These are phyloP conservation scores for Triplophysa yarkandensis DNA, from an alignment of 2,797 vertebrate genomes.

Conservation along the genomic window DNA sequence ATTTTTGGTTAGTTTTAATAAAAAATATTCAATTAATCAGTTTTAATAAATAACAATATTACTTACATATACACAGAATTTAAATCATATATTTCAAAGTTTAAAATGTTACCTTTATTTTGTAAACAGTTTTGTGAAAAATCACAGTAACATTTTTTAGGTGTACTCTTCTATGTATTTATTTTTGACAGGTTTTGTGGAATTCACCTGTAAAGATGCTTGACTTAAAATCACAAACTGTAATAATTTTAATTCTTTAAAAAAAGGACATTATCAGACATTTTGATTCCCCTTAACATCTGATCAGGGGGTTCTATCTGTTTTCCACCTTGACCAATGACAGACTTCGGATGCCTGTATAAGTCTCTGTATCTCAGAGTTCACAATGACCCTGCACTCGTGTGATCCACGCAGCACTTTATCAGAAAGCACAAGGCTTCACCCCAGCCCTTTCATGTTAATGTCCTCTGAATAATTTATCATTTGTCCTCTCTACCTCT, in stretches of 20 bases:
- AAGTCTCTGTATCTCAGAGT: constrained; percentile 74
- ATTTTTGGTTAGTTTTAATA: no score
- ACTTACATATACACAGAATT: no score
- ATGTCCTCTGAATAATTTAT: constrained; percentile 49
- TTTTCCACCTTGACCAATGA: constrained; percentile 9
- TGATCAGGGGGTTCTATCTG: neutral
- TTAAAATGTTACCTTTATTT: no score
- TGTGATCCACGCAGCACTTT: constrained; percentile 31
- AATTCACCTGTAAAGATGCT: neutral
- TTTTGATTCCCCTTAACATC: constrained; percentile 5
- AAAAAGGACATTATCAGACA: neutral
- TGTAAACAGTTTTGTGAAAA: no score
- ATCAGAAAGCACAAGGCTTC: constrained; percentile 27
- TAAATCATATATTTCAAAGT: no score
- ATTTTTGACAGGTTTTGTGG: neutral
- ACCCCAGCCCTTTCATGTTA: constrained; percentile 55
- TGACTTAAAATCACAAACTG: neutral
- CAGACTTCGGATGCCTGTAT: constrained; percentile 46
- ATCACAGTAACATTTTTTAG: no score
- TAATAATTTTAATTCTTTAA: neutral
- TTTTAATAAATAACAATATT: no score
- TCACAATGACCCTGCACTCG: constrained; percentile 37
- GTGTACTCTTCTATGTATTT: no score
- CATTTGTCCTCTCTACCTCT: constrained; percentile 46
- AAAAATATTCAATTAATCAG: no score